Percentiles rank a stretch among this genome's conserved stretches.
Evolutionary conservation across 1,140 invertebrate species (phyloP).

Genomic region (Dolichoris vasculosae): DNA sequence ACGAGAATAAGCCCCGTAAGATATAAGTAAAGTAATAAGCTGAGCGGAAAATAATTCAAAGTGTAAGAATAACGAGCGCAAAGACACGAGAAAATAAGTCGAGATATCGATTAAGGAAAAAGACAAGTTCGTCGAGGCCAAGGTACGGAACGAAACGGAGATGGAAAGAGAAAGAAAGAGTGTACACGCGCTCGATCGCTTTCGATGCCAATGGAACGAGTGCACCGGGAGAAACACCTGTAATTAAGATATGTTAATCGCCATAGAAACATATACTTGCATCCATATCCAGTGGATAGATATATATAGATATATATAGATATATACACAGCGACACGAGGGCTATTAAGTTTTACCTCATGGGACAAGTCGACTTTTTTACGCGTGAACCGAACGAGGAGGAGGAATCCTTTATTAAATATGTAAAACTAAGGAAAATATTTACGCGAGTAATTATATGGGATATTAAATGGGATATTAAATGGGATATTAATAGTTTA

Average conservation of each 20-base stretch:
- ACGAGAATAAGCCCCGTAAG: neutral
- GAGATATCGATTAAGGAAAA: slow-evolving; percentile 45
- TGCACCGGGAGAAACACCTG: slow-evolving; percentile 63
- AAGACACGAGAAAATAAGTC: slow-evolving; percentile 51
- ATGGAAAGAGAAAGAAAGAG: slow-evolving; percentile 34
- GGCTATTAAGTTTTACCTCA: slow-evolving; percentile 39
- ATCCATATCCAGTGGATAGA: slow-evolving; percentile 49
- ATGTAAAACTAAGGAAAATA: neutral
- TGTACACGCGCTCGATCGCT: slow-evolving; percentile 54
- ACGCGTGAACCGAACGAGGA: neutral
- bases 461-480: no score
- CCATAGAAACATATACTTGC: slow-evolving; percentile 53
- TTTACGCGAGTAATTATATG: neutral
- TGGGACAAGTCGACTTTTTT: slow-evolving; percentile 4
- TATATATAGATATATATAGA: no score
- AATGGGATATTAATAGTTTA: neutral
- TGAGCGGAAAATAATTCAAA: slow-evolving; percentile 15
- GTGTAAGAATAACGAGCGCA: slow-evolving; percentile 53
- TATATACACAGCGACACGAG: slow-evolving; percentile 3
- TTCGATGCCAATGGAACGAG: slow-evolving; percentile 57
- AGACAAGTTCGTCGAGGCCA: slow-evolving; percentile 21
- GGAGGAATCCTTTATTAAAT: neutral
- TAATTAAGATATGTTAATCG: slow-evolving; percentile 71
- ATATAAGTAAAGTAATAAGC: slow-evolving; percentile 31
- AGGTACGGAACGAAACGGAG: slow-evolving; percentile 36